Base-by-base conservation (phyloP, 2,113 vertebrate genomes). In the Ranitomeya imitator region DNA sequence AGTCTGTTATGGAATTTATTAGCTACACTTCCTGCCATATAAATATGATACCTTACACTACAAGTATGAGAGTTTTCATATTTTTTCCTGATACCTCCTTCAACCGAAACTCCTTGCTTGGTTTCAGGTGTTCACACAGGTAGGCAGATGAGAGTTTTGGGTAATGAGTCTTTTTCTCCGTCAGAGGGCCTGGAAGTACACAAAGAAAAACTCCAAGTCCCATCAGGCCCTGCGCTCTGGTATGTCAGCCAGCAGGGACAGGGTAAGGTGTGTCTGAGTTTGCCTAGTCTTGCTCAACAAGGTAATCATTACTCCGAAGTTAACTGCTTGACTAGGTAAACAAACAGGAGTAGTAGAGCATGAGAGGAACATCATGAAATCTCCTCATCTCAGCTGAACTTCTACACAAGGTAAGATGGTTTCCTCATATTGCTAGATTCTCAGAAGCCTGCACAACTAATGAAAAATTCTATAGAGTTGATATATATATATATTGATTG, bases 61-160 rank as follows among this genome's bases (percentile, higher is more conserved):
- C 78, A 90, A 90, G 54, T 57, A 87, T 79, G 16, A 89, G 89
- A 54, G 79, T 90, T 88, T 82, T 79, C 76, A 90, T 90, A 71
- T 79, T 59, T 77, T 59, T 91, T 52, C 26, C 21, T 55, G 60
- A 85, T 84, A 57, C 82, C 69, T 85, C 21, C 67, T 89, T 84
- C 21, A 85, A 91, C 91, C 19, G 89, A 94, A 94, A 94, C 93
- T 93, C 77, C 55, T 87, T 74, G 83, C 37, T 76, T 84, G 89
- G 94, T 95, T 95, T 95, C 93, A 92, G 93, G 91, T 93, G 84
- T 91, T 90, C 89, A 87, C 86, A 54, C 71, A 87, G 89, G 55
- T 88, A 60, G 85, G 83, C 19, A 82, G 54, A 74, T 79, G 77
- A 89, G 83, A 80, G 89, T 92, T 92, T 78, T 95, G 95, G 95